Evolutionary conservation across 2,113 vertebrate species (phyloP).

Genomic region (Tachysurus vachellii): DNA sequence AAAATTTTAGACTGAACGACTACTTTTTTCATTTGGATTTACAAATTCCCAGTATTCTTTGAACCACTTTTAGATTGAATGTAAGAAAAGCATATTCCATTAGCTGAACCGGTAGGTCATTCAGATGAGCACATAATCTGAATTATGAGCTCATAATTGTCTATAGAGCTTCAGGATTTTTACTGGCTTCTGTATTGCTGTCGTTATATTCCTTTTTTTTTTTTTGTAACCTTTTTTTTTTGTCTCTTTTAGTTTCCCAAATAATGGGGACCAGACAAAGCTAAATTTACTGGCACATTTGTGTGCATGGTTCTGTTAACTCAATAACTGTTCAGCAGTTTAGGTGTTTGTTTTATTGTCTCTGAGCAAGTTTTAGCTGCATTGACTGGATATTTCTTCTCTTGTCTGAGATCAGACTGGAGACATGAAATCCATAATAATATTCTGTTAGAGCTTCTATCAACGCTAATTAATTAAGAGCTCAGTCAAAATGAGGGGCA

Average conservation of each 20-base stretch:
- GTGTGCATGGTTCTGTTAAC: background rate
- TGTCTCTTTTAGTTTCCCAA: background rate
- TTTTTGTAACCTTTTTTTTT: background rate
- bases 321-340: background rate
- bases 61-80: background rate
- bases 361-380: background rate
- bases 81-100: background rate
- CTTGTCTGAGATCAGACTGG: constrained; percentile 16
- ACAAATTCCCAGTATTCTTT: background rate
- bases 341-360: background rate
- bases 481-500: constrained; percentile 34
- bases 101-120: background rate
- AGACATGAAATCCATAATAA: constrained; percentile 19
- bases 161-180: background rate
- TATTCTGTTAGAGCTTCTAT: constrained; percentile 37
- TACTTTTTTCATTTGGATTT: background rate
- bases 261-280: background rate
- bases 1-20: background rate
- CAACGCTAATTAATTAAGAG: constrained; percentile 51
- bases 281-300: background rate
- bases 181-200: background rate
- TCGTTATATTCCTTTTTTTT: background rate
- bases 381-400: background rate
- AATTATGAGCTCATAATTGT: background rate
- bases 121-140: background rate